phyloP scores from a whole-genome alignment of 2,797 vertebrate species.

The Oryzias dopingdopingensis region DNA sequence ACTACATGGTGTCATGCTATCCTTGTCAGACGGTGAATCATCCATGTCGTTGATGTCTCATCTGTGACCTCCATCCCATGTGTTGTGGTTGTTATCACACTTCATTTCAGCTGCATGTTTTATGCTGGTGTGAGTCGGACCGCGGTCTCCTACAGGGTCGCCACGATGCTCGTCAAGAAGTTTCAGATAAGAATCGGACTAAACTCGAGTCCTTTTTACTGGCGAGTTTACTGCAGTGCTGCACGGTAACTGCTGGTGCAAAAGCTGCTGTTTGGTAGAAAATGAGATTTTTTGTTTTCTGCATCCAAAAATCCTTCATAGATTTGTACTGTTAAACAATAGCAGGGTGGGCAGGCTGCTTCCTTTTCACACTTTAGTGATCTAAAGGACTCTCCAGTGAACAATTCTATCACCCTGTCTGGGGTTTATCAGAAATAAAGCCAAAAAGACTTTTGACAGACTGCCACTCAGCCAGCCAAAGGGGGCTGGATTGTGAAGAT shows the following conservation, averaged over 20 bases:
- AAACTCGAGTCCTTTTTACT: conserved; percentile 50
- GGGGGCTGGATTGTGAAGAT: conserved; percentile 66
- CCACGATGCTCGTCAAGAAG: conserved; percentile 28
- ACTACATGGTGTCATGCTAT: conserved; percentile 51
- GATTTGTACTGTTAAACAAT: conserved; percentile 34
- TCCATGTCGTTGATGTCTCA: conserved; percentile 24
- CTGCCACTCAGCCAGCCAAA: conserved; percentile 65
- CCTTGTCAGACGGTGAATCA: conserved; percentile 49
- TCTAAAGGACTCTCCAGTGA: conserved; percentile 70
- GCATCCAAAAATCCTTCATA: conserved; percentile 27
- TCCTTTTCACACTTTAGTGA: conserved; percentile 56
- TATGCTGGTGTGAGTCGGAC: conserved; percentile 22
- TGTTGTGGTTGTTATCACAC: conserved; percentile 19
- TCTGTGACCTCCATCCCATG: conserved; percentile 29
- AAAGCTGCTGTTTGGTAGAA: conserved; percentile 24
- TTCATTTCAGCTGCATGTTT: conserved; percentile 38
- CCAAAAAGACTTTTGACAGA: conserved; percentile 67
- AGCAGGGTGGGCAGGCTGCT: conserved; percentile 37
- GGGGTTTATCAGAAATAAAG: conserved; percentile 65
- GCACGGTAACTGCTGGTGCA: conserved; percentile 28
- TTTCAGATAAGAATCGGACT: conserved; percentile 37
- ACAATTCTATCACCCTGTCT: conserved; percentile 63
- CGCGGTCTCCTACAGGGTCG: conserved; percentile 37
- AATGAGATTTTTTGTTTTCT: conserved; percentile 16
- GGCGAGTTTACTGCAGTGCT: conserved; percentile 52